A percentile compares a stretch with the other conserved stretches of the same genome.
Conservation (phyloP, 2,888 invertebrate species). For the Leptinotarsa juncta region DNA sequence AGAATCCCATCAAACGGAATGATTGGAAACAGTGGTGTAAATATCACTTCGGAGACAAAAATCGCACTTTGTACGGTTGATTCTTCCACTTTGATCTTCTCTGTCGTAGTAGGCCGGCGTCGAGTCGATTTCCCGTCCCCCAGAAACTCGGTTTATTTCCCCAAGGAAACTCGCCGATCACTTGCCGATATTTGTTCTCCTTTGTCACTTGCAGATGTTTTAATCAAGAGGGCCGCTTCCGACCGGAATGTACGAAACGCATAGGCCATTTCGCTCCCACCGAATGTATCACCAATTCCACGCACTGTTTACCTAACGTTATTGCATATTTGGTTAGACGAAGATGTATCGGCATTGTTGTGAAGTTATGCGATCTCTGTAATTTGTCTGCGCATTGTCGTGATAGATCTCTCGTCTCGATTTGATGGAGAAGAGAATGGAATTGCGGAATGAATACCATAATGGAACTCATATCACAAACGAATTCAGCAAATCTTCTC, state of each 20-base stretch:
- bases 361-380: conserved; percentile 28
- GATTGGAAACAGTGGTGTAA: conserved; percentile 11
- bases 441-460: neutral
- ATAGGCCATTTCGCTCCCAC: conserved; percentile 20
- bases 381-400: conserved; percentile 19
- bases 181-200: conserved; percentile 51
- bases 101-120: conserved; percentile 25
- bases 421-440: neutral
- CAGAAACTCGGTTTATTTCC: conserved; percentile 42
- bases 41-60: conserved; percentile 19
- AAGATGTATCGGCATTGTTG: conserved; percentile 38
- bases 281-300: conserved; percentile 44
- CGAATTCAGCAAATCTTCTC: neutral
- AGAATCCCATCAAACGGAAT: conserved; percentile 7
- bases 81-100: conserved; percentile 21
- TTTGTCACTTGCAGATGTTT: conserved; percentile 57
- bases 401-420: neutral
- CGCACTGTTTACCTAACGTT: conserved; percentile 43
- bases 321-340: conserved; percentile 42
- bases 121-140: conserved; percentile 21
- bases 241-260: conserved; percentile 34
- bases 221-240: conserved; percentile 47
- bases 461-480: neutral
- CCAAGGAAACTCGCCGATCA: conserved; percentile 50
- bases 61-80: conserved; percentile 26